Evolutionary conservation across 2,797 vertebrate species (phyloP), one percentile per base, ranked within the genome.

Genomic region (Epinephelus coioides): DNA sequence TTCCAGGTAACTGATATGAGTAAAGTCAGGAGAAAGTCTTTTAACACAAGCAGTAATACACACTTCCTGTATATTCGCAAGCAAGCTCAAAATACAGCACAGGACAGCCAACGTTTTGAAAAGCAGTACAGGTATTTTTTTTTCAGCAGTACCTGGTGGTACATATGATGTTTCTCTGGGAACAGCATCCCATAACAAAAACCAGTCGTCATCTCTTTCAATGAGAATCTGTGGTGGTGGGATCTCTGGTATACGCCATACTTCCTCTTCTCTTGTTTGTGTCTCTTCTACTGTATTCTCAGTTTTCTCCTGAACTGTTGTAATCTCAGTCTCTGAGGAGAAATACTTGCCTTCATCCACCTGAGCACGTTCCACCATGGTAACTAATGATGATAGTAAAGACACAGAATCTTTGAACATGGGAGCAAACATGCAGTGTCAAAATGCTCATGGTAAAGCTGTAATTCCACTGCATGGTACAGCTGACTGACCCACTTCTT

Each of bases 201-300:
- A 93, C 93, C 93, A 94, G 72, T 92, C 90, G 78, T 92, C 92
- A 0, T 77, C 83, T 80, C 68, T 84, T 57, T 81, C 82, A 64
- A 47, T 51, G 25, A 64, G 1, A 34, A 56, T 10, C 38, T 67
- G 79, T 6, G 44, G 56, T 13, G 61, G 65, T 0, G 61, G 23
- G 34, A 78, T 79, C 12, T 60, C 70, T 27, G 71, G 40, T 2
- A 12, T 2, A 25, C 0, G 18, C 69, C 34, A 56, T 9, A 30
- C 10, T 46, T 54, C 63, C 57, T 74, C 73, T 62, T 82, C 69
- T 76, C 14, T 70, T 49, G 38, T 30, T 78, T 72, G 25, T 59
- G 12, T 69, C 25, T 90, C 78, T 50, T 78, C 66, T 25, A 69
- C 56, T 30, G 66, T 10, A 38, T 72, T 34, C 34, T 84, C 74